Percentiles rank a stretch among this genome's conserved stretches.
Evolutionary conservation across 2,797 vertebrate genomes (phyloP).

Genomic region (Antrozous pallidus): DNA sequence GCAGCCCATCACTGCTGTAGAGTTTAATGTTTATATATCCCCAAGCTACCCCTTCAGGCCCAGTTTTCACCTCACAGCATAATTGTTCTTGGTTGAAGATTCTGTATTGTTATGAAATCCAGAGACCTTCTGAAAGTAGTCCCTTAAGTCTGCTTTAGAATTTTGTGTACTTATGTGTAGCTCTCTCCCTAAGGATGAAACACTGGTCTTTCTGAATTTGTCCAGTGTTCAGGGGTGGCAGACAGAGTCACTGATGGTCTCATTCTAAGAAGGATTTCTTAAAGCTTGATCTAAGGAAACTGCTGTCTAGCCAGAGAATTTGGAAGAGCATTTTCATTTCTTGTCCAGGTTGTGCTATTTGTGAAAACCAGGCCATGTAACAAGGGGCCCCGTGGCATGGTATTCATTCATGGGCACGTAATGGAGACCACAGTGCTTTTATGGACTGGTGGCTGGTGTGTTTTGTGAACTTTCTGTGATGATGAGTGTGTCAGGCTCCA

Average conservation of each 20-base stretch:
- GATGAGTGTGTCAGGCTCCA: background rate
- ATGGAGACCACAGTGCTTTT: background rate
- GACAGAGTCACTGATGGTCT: background rate
- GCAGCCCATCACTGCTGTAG: slow-evolving; percentile 13
- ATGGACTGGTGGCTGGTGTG: background rate
- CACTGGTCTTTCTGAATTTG: background rate
- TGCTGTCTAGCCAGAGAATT: background rate
- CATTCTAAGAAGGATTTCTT: background rate
- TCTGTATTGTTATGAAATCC: background rate
- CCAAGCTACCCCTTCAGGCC: background rate
- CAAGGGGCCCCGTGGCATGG: background rate
- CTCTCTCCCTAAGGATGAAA: background rate
- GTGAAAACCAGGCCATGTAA: background rate
- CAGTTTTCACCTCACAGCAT: background rate
- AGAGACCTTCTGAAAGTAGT: slow-evolving; percentile 12
- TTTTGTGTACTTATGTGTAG: background rate
- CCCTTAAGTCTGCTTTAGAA: background rate
- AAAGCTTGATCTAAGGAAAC: background rate
- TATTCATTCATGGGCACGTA: background rate
- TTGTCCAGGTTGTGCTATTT: background rate
- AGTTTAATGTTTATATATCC: slow-evolving; percentile 55
- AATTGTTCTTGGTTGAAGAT: background rate
- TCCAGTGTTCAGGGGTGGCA: background rate
- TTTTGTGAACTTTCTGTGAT: background rate
- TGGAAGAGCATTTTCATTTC: background rate